Conservation (phyloP, 1,140 invertebrate genomes). For the Polypedilum vanderplanki region DNA sequence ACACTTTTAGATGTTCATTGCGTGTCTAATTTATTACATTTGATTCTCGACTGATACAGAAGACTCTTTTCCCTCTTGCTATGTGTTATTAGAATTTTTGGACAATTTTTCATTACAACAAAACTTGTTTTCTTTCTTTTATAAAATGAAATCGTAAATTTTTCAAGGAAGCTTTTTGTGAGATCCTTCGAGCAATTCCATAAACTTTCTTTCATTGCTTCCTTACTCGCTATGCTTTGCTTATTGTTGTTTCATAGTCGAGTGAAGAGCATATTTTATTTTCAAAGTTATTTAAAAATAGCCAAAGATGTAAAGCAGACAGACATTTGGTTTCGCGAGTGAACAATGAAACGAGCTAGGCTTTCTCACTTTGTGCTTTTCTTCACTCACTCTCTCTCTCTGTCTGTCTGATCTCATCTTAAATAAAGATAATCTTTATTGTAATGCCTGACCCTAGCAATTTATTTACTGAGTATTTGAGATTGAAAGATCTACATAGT, state of each 20-base stretch:
- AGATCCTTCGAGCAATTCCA: too few species aligned
- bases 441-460: not conserved
- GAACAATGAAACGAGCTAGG: not conserved
- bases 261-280: not conserved
- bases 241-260: too few species aligned
- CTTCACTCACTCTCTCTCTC: too few species aligned
- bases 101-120: too few species aligned
- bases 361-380: too few species aligned
- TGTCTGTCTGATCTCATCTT: not conserved
- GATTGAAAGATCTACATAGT: not conserved
- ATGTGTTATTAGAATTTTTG: not conserved
- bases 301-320: not conserved
- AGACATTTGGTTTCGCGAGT: too few species aligned
- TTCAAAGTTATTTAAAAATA: constrained; percentile 11
- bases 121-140: too few species aligned
- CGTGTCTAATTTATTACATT: not conserved
- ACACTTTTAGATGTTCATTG: not conserved
- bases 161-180: too few species aligned
- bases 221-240: too few species aligned
- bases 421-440: constrained; percentile 8
- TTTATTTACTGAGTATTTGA: constrained; percentile 1
- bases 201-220: too few species aligned
- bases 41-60: constrained; percentile 15
- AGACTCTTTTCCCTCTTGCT: too few species aligned
- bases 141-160: too few species aligned